phyloP scores from a whole-genome alignment of 2,888 invertebrate genomes.

The Ectemnius continuus region DNA sequence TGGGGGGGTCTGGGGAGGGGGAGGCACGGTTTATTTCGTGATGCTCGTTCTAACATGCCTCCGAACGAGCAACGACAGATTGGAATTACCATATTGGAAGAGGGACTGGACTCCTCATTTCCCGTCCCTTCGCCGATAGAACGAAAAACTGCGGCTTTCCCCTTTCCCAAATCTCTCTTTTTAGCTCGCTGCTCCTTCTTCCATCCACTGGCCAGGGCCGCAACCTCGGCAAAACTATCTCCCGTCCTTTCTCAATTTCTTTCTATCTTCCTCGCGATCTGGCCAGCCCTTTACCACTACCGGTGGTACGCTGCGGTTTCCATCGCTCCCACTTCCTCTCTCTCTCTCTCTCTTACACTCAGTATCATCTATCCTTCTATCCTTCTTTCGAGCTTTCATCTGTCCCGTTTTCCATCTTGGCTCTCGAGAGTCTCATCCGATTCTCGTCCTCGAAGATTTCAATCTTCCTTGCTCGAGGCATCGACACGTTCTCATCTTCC shows the following conservation, averaged over 20 bases:
- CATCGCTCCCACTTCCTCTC: background rate
- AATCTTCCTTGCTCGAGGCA: conserved; percentile 70
- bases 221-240: conserved; percentile 33
- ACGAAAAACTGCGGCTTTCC: conserved; percentile 30
- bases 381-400: conserved; percentile 55
- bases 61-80: conserved; percentile 66
- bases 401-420: conserved; percentile 60
- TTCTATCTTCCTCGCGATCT: conserved; percentile 12
- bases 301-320: conserved; percentile 4
- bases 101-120: conserved; percentile 67
- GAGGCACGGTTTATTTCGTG: conserved; percentile 34
- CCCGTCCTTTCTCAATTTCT: conserved; percentile 23
- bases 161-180: conserved; percentile 41
- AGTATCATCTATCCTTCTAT: background rate
- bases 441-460: conserved; percentile 69
- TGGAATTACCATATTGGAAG: conserved; percentile 73
- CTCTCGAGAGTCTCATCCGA: conserved; percentile 62
- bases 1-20: too few relatives aligned
- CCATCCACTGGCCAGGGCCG: conserved; percentile 5
- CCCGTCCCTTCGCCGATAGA: conserved; percentile 58
- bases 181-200: conserved; percentile 35
- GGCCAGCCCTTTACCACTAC: conserved; percentile 11
- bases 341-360: background rate
- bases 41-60: conserved; percentile 33
- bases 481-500: conserved; percentile 62